phyloP scores from a whole-genome alignment of 2,797 vertebrate genomes.

The Philypnodon macrostomus region DNA sequence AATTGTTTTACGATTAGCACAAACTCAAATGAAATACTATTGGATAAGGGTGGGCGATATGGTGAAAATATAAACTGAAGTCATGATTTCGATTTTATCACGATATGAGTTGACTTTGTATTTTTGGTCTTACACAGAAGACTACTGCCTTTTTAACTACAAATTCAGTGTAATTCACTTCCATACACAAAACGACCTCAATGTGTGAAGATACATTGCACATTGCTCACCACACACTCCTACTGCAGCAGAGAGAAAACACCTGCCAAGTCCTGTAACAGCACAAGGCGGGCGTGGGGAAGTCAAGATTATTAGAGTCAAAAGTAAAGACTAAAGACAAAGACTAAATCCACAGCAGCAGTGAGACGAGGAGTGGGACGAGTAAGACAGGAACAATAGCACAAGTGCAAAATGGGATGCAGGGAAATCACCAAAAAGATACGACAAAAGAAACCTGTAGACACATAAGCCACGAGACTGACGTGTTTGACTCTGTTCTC shows the following conservation, averaged over 20 bases:
- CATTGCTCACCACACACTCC: slow-evolving; percentile 22
- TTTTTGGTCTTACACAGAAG: no score
- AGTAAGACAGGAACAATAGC: slow-evolving; percentile 22
- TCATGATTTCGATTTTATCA: no score
- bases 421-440: no score
- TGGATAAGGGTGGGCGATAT: no score
- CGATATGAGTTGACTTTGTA: no score
- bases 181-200: slow-evolving; percentile 3
- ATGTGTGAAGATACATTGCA: slow-evolving; percentile 19
- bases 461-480: neutral
- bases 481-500: neutral
- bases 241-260: slow-evolving; percentile 44
- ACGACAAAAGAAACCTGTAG: slow-evolving; percentile 15
- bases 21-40: slow-evolving; percentile 41
- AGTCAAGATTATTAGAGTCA: slow-evolving; percentile 25
- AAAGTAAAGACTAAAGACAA: slow-evolving; percentile 37
- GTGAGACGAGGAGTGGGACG: slow-evolving; percentile 16
- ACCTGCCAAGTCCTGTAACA: slow-evolving; percentile 49
- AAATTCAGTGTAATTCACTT: no score
- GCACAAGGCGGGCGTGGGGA: slow-evolving; percentile 27
- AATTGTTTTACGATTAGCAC: slow-evolving; percentile 54
- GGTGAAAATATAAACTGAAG: no score
- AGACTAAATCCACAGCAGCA: slow-evolving; percentile 34
- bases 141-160: no score
- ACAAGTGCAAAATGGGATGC: slow-evolving; percentile 30